Percentiles rank a stretch among this genome's conserved stretches.
Evolutionary conservation across 2,797 vertebrate genomes (phyloP).

Genomic region (Notolepis coatsorum): DNA sequence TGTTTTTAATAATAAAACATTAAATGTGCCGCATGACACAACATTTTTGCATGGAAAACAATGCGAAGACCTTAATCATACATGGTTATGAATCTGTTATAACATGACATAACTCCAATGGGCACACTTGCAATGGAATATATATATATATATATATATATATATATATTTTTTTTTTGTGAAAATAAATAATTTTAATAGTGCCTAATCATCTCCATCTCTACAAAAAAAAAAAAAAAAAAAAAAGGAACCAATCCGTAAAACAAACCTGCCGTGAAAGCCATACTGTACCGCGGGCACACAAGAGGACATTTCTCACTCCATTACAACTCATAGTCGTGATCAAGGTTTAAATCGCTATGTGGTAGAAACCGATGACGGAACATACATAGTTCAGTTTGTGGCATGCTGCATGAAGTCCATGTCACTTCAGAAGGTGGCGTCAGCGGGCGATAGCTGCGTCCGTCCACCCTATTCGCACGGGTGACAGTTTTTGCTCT

Average conservation of each 20-base stretch:
- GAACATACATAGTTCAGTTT: conserved; percentile 67
- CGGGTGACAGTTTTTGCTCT: too few relatives aligned
- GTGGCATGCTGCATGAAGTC: conserved; percentile 76
- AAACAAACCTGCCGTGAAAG: conserved; percentile 43
- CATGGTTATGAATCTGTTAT: conserved; percentile 80
- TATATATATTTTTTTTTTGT: too few relatives aligned
- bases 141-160: conserved; percentile 47
- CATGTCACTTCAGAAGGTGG: conserved; percentile 66
- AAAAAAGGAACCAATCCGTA: conserved; percentile 43
- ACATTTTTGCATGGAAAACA: conserved; percentile 80
- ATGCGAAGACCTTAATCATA: conserved; percentile 79
- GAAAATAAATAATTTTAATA: conserved; percentile 76
- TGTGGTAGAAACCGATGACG: conserved; percentile 62
- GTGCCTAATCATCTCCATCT: conserved; percentile 61
- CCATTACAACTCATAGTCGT: conserved; percentile 47
- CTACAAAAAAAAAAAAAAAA: too few relatives aligned
- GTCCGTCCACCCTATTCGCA: not conserved
- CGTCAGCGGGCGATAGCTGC: conserved; percentile 40
- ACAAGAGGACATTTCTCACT: conserved; percentile 35
- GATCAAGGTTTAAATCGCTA: conserved; percentile 54
- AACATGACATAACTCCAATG: conserved; percentile 80
- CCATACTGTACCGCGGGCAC: conserved; percentile 39
- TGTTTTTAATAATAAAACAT: conserved; percentile 81
- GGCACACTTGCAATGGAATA: conserved; percentile 80
- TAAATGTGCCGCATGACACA: conserved; percentile 78